phyloP scores from a whole-genome alignment of 2,888 invertebrate species.

The Hyles lineata region DNA sequence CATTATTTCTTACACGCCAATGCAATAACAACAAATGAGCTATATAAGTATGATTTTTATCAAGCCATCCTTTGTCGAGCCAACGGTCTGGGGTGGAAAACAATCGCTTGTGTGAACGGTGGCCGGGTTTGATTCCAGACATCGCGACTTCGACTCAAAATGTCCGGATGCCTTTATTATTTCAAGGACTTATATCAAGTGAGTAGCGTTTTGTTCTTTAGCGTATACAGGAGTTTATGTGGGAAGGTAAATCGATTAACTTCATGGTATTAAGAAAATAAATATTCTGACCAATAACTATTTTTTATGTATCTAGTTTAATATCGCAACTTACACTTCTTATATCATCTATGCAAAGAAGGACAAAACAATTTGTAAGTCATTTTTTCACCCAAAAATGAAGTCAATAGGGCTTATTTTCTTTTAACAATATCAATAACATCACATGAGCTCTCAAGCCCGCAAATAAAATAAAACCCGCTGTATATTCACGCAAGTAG shows the following conservation, averaged over 20 bases:
- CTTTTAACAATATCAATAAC: slow-evolving; percentile 17
- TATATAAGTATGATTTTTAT: slow-evolving; percentile 67
- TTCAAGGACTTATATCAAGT: slow-evolving; percentile 72
- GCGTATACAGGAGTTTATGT: slow-evolving; percentile 58
- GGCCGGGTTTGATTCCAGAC: slow-evolving; percentile 57
- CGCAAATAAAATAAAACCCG: slow-evolving; percentile 43
- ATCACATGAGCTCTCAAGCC: background rate
- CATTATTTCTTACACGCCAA: slow-evolving; percentile 31
- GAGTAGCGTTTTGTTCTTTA: slow-evolving; percentile 67
- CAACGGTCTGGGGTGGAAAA: slow-evolving; percentile 69
- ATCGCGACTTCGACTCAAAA: slow-evolving; percentile 58
- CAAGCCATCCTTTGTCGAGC: slow-evolving; percentile 69
- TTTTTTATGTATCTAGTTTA: too few relatives aligned
- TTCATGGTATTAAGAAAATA: too few relatives aligned
- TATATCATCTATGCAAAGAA: too few relatives aligned
- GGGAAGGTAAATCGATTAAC: background rate
- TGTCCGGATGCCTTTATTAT: slow-evolving; percentile 75
- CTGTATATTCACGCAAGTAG: slow-evolving; percentile 59
- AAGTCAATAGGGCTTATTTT: background rate
- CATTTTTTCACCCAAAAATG: background rate
- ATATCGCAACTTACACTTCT: too few relatives aligned
- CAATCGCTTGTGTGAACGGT: slow-evolving; percentile 65
- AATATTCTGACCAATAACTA: too few relatives aligned
- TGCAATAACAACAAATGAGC: slow-evolving; percentile 27
- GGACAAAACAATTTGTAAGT: background rate